Evolutionary conservation across 2,888 invertebrate genomes (phyloP).

Genomic region (Hydroisotoma schaefferi): DNA sequence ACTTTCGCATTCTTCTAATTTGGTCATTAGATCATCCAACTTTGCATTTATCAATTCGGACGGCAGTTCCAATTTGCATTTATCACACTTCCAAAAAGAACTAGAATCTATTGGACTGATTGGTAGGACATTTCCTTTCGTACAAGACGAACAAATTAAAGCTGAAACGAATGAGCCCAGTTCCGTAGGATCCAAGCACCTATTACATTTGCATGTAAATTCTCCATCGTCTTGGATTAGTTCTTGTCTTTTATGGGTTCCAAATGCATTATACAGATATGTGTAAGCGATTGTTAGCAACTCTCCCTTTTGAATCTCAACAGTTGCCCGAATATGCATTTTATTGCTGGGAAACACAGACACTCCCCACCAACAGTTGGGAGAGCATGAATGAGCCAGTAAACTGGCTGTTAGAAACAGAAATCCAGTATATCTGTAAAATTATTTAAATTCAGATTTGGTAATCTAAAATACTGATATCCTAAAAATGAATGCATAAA

Average conservation of each 20-base stretch:
- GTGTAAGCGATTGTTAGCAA: conserved; percentile 68
- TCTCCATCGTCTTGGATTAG: conserved; percentile 48
- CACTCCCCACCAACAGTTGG: conserved; percentile 38
- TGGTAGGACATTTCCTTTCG: conserved; percentile 4
- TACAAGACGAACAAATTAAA: conserved; percentile 25
- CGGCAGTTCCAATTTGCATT: conserved; percentile 53
- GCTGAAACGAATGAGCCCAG: conserved; percentile 48
- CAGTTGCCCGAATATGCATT: conserved; percentile 63
- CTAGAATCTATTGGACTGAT: conserved; percentile 35
- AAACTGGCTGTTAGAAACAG: conserved; percentile 51
- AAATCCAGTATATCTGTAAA: conserved; percentile 29
- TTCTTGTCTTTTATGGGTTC: conserved; percentile 44
- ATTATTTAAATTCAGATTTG: neutral
- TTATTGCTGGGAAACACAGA: conserved; percentile 53
- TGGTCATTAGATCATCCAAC: conserved; percentile 2
- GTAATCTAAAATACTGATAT: neutral
- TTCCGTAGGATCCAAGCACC: conserved; percentile 49
- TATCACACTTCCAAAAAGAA: conserved; percentile 61
- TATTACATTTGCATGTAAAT: conserved; percentile 48
- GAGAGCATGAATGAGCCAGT: conserved; percentile 69
- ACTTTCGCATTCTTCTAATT: conserved; percentile 12
- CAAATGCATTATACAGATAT: conserved; percentile 52
- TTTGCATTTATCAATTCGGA: neutral
- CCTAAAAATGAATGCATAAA: neutral
- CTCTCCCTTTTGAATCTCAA: conserved; percentile 59